These are phyloP conservation scores for Pharmacophagus antenor DNA, from an alignment of 2,888 invertebrate species.

Conservation along the genomic window DNA sequence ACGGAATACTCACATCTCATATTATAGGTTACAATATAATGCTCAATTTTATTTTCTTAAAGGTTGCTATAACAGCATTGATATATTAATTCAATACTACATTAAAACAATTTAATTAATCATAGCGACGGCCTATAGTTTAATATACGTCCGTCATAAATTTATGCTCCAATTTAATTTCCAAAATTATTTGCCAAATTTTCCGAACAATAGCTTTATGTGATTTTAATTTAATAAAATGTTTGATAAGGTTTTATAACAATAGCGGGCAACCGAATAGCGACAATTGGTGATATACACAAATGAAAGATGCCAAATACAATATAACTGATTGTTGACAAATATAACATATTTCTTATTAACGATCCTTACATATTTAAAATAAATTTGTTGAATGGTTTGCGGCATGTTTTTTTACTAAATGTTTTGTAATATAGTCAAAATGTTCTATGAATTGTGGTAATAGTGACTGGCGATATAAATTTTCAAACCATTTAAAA, in stretches of 20 bases:
- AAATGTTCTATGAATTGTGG: no score
- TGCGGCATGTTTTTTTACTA: neutral
- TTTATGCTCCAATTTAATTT: neutral
- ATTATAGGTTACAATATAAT: no score
- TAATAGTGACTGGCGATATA: no score
- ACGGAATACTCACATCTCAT: no score
- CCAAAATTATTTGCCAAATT: neutral
- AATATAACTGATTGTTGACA: neutral
- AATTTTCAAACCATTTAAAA: no score
- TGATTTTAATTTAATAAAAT: conserved; percentile 9
- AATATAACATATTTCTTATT: neutral
- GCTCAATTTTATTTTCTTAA: no score
- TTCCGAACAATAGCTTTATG: conserved; percentile 1
- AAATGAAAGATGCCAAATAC: neutral
- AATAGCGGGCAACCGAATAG: neutral
- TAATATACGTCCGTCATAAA: conserved; percentile 2
- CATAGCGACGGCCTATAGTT: neutral
- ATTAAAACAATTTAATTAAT: neutral
- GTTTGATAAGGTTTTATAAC: neutral
- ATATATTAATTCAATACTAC: no score
- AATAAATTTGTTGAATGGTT: neutral
- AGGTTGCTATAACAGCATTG: no score
- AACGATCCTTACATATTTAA: no score
- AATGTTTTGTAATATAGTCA: no score
- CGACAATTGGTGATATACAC: neutral